Evolutionary conservation across 2,888 invertebrate genomes (phyloP), one percentile per base, ranked within the genome.

Genomic region (Sacculina carcini): DNA sequence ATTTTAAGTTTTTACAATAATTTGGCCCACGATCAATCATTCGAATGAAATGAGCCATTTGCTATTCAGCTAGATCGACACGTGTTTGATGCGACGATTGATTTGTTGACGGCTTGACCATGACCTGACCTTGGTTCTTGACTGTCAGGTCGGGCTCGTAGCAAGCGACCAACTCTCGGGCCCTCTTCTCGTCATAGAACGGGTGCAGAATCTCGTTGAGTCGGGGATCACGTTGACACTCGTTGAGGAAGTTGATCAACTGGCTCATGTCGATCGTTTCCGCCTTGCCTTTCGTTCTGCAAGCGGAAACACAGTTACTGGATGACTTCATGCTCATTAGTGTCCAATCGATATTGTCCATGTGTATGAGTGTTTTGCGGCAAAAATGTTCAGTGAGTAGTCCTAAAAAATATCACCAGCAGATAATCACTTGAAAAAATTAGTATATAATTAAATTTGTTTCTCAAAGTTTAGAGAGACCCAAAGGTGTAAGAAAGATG

Each of bases 161-260:
- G 5, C 83, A 85, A 58, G 74, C 76, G 61, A 99, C 86, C 62
- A 98, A 87, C 69, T 94, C 87, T 31, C 76, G 69, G 16, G 87
- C 87, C 62, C 96, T 73, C 65, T 86, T 87, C 60, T 86, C 84
- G 62, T 96, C 90, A 63, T 92, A 98, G 54, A 94, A 73, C 3
- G 98, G 98, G 68, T 87, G 96, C 49, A 98, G 73, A 66, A 98
- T 98, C 73, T 99, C 98, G 69, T 98, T 98, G 57, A 99, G 74
- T 31, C 96, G 76, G 5, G 96, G 96, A 71, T 98, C 98, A 53
- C 98, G 74, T 68, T 98, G 98, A 65, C 90, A 90, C 66, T 92
- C 90, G 65, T 94, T 94, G 62, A 94, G 70, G 67, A 94, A 94
- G 62, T 79, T 79, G 51, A 92, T 81, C 60, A 94, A 77, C 65